A percentile compares a stretch with the other conserved stretches of the same genome.
Conservation (phyloP, 2,113 vertebrate species). For the Pseudorhombus dupliciocellatus region DNA sequence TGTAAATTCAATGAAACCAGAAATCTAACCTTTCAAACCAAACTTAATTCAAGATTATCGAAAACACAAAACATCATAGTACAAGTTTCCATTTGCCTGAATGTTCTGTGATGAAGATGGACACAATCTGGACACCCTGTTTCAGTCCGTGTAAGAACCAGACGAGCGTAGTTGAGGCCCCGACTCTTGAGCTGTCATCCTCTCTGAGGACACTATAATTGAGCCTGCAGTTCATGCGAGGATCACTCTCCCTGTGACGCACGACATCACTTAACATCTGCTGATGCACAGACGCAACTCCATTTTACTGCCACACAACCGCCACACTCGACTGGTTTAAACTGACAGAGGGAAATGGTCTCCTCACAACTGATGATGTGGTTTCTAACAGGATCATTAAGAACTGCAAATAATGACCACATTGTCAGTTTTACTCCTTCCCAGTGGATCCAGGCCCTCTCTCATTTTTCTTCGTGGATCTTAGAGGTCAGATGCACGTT, state of each 20-base stretch:
- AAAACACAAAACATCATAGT: too few species aligned
- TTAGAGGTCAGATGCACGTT: background rate
- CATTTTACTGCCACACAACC: background rate
- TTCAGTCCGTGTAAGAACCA: background rate
- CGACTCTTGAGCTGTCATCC: too few species aligned
- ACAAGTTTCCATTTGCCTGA: background rate
- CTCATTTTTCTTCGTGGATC: constrained; percentile 3
- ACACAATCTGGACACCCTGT: background rate
- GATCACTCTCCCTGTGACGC: background rate
- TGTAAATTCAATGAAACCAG: too few species aligned
- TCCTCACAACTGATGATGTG: background rate
- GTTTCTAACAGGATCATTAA: background rate
- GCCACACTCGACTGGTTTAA: background rate
- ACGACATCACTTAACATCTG: background rate
- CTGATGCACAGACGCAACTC: background rate
- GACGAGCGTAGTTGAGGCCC: background rate
- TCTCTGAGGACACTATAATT: background rate
- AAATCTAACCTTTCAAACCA: too few species aligned
- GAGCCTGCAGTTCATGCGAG: background rate
- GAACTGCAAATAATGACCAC: background rate
- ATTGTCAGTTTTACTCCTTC: background rate
- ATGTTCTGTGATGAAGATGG: background rate
- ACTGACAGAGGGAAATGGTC: background rate
- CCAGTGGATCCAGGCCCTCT: background rate
- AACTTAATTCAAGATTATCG: too few species aligned